Evolutionary conservation across 2,888 invertebrate genomes (phyloP).

Genomic region (Noctua comes): DNA sequence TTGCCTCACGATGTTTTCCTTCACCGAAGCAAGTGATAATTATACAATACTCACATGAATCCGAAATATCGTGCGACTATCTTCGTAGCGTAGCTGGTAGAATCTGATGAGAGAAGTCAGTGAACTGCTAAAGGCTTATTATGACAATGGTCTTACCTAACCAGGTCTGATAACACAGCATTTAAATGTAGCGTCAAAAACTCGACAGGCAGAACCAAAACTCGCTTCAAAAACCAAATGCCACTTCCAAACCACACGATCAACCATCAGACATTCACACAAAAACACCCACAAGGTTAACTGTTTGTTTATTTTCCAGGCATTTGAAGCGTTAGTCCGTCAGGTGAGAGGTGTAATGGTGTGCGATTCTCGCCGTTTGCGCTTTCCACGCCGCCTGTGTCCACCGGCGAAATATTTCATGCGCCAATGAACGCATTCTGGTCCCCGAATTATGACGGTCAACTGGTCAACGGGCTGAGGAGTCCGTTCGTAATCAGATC

Average conservation of each 20-base stretch:
- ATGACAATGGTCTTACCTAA: neutral
- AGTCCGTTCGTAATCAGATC: constrained; percentile 84
- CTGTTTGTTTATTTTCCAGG: constrained; percentile 69
- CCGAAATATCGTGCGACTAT: neutral
- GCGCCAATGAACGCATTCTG: constrained; percentile 85
- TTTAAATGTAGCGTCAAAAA: neutral
- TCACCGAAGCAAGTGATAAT: too few species aligned
- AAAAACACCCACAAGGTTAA: constrained; percentile 50
- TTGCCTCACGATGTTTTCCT: too few species aligned
- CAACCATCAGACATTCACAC: constrained; percentile 19
- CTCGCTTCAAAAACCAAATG: constrained; percentile 14
- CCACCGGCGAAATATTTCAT: constrained; percentile 86
- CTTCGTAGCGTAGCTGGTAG: neutral
- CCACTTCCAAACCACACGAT: neutral
- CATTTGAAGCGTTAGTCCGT: constrained; percentile 59
- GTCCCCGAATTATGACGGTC: constrained; percentile 89
- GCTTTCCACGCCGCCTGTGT: constrained; percentile 77
- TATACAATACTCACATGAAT: too few species aligned
- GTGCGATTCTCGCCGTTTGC: constrained; percentile 83
- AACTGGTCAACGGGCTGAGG: constrained; percentile 84
- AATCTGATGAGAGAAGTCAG: neutral
- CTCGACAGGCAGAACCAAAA: neutral
- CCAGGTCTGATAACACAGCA: neutral
- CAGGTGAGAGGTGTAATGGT: constrained; percentile 88
- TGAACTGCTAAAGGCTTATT: neutral